These are phyloP conservation scores for Heliconius cydno DNA, from an alignment of 2,888 invertebrate genomes.

Conservation along the genomic window DNA sequence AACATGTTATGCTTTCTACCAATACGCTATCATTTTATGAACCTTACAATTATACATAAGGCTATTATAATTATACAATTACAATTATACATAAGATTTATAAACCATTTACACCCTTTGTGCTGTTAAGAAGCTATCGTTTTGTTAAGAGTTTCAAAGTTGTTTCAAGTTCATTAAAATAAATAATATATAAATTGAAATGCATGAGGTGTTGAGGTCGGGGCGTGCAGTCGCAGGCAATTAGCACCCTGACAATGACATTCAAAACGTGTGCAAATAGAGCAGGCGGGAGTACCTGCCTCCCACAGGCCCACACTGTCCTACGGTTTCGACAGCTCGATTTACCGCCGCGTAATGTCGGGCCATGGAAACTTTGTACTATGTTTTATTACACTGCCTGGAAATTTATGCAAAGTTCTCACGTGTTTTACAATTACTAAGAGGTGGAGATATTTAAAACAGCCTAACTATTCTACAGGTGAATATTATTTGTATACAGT, in stretches of 20 bases:
- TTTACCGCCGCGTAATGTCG: conserved; percentile 43
- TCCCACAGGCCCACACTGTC: conserved; percentile 42
- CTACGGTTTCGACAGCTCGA: conserved; percentile 46
- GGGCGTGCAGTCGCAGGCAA: conserved; percentile 58
- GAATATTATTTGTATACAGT: neutral
- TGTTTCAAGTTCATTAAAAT: conserved; percentile 39
- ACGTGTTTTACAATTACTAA: conserved; percentile 21
- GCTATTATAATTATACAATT: no score
- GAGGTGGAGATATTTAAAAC: conserved; percentile 12
- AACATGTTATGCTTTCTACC: neutral
- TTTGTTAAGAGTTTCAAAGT: conserved; percentile 12
- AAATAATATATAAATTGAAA: conserved; percentile 49
- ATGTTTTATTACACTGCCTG: conserved; percentile 30
- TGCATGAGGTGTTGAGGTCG: conserved; percentile 41
- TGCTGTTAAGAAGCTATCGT: neutral
- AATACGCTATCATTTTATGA: neutral
- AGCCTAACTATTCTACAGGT: conserved; percentile 18
- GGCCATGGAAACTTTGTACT: conserved; percentile 31
- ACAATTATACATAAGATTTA: neutral
- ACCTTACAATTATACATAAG: no score
- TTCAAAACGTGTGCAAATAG: conserved; percentile 80
- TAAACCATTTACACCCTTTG: neutral
- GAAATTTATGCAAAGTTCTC: conserved; percentile 25
- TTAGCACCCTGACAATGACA: conserved; percentile 79
- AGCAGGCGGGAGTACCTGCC: conserved; percentile 54